phyloP scores from a whole-genome alignment of 2,113 vertebrate species.

The Periophthalmus modestus region DNA sequence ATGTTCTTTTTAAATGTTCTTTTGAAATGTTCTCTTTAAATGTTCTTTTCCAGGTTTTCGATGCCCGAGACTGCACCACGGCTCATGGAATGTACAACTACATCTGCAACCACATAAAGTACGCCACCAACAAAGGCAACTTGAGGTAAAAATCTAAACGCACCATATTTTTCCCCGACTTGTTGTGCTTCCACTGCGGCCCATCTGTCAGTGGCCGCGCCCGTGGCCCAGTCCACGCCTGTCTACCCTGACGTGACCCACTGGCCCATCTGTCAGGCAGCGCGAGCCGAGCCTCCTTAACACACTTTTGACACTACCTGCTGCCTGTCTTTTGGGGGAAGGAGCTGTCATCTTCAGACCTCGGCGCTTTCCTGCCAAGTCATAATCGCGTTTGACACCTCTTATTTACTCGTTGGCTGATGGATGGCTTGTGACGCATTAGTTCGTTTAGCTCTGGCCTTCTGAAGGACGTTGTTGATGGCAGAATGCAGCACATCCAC shows the following conservation, averaged over 20 bases:
- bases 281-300: conserved; percentile 29
- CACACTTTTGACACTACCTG: conserved; percentile 46
- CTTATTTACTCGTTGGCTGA: conserved; percentile 52
- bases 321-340: conserved; percentile 47
- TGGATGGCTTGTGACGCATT: conserved; percentile 54
- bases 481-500: conserved; percentile 7
- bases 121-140: conserved; percentile 98
- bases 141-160: conserved; percentile 81
- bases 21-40: no score
- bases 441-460: conserved; percentile 35
- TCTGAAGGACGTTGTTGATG: conserved; percentile 32
- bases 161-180: neutral
- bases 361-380: conserved; percentile 47
- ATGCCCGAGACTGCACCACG: conserved; percentile 95
- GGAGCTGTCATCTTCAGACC: conserved; percentile 59
- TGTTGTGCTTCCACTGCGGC: conserved; percentile 11
- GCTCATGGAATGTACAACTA: conserved; percentile 99
- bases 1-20: no score
- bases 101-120: conserved; percentile 98
- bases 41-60: conserved; percentile 85
- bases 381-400: conserved; percentile 63
- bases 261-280: conserved; percentile 55
- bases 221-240: conserved; percentile 35
- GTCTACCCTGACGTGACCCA: conserved; percentile 49
- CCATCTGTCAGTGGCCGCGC: conserved; percentile 39